Base-by-base conservation (phyloP, 2,888 invertebrate genomes). In the Vanessa cardui region DNA sequence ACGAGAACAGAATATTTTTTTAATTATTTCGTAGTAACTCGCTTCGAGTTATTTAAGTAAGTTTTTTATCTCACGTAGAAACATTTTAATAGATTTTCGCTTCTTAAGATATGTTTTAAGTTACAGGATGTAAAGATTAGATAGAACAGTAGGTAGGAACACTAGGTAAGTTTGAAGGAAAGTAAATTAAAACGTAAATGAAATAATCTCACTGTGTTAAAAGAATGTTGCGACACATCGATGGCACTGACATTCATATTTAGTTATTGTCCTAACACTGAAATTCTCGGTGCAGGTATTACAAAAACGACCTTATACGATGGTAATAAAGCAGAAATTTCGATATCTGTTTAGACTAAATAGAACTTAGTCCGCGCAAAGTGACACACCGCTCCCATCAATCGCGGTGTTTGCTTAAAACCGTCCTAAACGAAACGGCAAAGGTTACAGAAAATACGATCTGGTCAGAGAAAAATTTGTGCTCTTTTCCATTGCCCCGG, bases 361-460 rank as follows among this genome's bases (percentile, higher is more conserved):
- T 79, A 74, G 46, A 68, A 69, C 79, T 66, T 76, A 77, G 66
- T 74, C 60, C 33, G 54, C 66, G 68, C 65, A 64, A 65, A 64
- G 65, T 58, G 61, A 54, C 68, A 74, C 72, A 74, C 74, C 62
- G 74, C 80, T 82, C 78, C 78, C 83, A 84, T 77, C 84, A 83
- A 84, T 80, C 78, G 80, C 76, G 77, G 79, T 76, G 80, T 79
- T 79, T 73, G 77, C 78, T 81, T 77, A 76, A 85, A 84, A 85
- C 74, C 77, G 85, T 82, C 83, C 77, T 83, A 86, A 83, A 84
- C 74, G 82, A 81, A 82, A 79, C 80, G 79, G 78, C 80, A 80
- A 76, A 77, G 80, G 76, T 82, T 84, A 79, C 74, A 80, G 78
- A 80, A 87, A 87, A 83, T 76, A 80, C 80, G 78, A 81, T 83